phyloP scores from a whole-genome alignment of 2,888 invertebrate genomes.

The Linnaemya vulpina region DNA sequence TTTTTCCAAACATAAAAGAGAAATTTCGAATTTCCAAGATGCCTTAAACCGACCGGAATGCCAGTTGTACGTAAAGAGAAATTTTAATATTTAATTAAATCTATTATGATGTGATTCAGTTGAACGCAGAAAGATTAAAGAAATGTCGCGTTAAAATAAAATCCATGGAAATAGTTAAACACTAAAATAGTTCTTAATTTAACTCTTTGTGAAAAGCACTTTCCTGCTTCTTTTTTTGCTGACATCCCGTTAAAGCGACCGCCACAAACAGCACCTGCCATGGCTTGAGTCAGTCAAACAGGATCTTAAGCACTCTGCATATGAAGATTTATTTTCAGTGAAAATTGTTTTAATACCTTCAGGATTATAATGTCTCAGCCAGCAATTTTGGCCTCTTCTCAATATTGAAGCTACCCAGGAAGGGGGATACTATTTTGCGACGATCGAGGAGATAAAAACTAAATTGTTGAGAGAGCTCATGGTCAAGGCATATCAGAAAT shows the following conservation, averaged over 20 bases:
- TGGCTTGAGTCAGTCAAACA: not conserved
- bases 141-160: not conserved
- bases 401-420: too few species aligned
- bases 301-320: not conserved
- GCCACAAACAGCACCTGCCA: not conserved
- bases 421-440: too few species aligned
- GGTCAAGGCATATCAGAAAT: too few species aligned
- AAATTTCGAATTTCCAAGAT: too few species aligned
- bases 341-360: not conserved
- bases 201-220: constrained; percentile 1
- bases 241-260: not conserved
- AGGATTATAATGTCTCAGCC: too few species aligned
- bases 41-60: not conserved
- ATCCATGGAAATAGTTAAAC: constrained; percentile 1
- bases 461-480: too few species aligned
- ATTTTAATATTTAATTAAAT: constrained; percentile 11
- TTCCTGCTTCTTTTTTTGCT: not conserved
- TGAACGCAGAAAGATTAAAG: not conserved
- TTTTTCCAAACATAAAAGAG: too few species aligned
- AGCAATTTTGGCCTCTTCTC: too few species aligned
- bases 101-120: constrained; percentile 16
- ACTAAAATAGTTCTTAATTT: constrained; percentile 43
- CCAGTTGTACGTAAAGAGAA: not conserved
- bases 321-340: not conserved
- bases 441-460: too few species aligned